These are phyloP conservation scores for Procambarus virginalis DNA, from an alignment of 1,140 invertebrate species.

Conservation along the genomic window DNA sequence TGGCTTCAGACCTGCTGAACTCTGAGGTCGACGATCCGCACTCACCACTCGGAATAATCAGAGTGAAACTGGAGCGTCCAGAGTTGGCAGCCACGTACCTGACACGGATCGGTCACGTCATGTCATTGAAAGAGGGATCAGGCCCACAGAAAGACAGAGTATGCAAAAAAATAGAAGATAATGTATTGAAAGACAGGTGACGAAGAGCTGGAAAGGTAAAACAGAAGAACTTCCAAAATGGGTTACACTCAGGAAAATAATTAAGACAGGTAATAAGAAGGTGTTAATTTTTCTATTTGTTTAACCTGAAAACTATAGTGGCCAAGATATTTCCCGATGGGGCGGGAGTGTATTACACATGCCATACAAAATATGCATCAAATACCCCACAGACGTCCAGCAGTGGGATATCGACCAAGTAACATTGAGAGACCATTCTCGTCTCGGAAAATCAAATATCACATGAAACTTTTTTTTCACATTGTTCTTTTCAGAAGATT, in stretches of 20 bases:
- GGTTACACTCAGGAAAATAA: neutral
- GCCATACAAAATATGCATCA: neutral
- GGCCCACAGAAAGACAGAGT: neutral
- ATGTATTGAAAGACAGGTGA: neutral
- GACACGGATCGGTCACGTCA: conserved; percentile 59
- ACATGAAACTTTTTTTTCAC: neutral
- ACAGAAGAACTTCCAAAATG: neutral
- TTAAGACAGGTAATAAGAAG: neutral
- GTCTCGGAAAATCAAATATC: conserved; percentile 32
- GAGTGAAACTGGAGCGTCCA: conserved; percentile 43
- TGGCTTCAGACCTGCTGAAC: neutral
- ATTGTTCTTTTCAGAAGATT: neutral
- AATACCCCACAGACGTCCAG: neutral
- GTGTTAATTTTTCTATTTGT: neutral
- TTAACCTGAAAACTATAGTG: neutral
- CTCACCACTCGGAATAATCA: conserved; percentile 52
- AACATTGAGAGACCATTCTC: conserved; percentile 55
- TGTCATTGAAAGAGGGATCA: conserved; percentile 26
- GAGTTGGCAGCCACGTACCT: conserved; percentile 60
- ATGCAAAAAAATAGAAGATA: neutral
- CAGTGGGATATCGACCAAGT: conserved; percentile 60
- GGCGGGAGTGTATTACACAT: no score
- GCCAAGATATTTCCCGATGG: neutral
- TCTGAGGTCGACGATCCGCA: conserved; percentile 47
- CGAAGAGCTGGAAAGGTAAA: neutral